Conservation (phyloP, 2,888 invertebrate species). For the Papilio elwesi region DNA sequence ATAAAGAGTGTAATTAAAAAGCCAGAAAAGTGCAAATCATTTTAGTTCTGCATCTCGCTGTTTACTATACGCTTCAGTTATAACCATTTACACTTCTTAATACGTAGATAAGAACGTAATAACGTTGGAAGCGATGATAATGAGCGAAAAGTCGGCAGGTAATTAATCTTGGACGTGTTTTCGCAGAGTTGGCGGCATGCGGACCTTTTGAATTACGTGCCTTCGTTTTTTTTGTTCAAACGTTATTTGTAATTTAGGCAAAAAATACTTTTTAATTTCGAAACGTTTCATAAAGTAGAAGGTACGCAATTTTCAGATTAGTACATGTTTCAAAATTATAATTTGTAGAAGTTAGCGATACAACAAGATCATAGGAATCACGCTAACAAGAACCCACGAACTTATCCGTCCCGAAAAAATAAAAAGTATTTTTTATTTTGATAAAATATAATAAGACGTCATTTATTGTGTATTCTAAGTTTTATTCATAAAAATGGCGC, state of each 20-base stretch:
- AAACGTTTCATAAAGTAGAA: not conserved
- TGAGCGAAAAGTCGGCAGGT: constrained; percentile 20
- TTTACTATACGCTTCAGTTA: no score
- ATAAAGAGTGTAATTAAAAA: no score
- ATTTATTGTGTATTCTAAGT: no score
- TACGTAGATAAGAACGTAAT: constrained; percentile 11
- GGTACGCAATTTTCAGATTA: not conserved
- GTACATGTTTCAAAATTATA: not conserved
- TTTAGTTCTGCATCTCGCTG: no score
- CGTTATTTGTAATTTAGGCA: not conserved
- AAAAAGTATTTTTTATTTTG: no score
- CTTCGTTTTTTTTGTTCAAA: not conserved
- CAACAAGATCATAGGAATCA: no score
- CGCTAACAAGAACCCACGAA: no score
- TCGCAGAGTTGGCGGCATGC: not conserved
- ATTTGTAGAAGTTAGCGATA: not conserved
- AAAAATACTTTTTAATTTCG: not conserved
- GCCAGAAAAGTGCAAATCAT: no score
- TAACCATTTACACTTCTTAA: not conserved
- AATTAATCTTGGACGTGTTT: constrained; percentile 30
- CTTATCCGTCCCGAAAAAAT: no score
- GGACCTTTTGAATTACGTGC: constrained; percentile 16
- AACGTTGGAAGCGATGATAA: constrained; percentile 16
- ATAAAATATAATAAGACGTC: no score
- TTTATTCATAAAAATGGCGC: no score